phyloP scores from a whole-genome alignment of 2,888 invertebrate species.

The Helicoverpa assulta region DNA sequence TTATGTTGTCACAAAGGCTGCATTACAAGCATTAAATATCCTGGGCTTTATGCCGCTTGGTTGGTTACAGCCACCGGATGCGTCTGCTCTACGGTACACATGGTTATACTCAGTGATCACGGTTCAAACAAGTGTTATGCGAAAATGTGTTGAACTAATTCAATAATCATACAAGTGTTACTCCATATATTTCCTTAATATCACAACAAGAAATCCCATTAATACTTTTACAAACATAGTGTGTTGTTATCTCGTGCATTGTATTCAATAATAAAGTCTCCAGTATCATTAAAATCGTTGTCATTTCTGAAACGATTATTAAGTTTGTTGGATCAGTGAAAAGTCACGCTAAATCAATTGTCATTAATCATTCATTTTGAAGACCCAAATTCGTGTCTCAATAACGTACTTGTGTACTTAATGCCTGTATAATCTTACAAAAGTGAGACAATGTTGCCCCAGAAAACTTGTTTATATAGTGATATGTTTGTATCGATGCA shows the following conservation, averaged over 20 bases:
- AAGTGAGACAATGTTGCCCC: constrained; percentile 55
- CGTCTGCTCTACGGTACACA: constrained; percentile 56
- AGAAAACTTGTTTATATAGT: constrained; percentile 71
- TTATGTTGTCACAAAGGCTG: constrained; percentile 62
- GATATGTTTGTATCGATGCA: constrained; percentile 69
- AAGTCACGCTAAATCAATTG: constrained; percentile 24
- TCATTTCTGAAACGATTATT: constrained; percentile 19
- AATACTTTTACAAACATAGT: constrained; percentile 70
- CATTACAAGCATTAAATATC: constrained; percentile 45
- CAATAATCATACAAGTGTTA: constrained; percentile 60
- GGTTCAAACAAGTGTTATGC: constrained; percentile 58
- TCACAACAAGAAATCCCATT: constrained; percentile 69
- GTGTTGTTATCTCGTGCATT: constrained; percentile 68
- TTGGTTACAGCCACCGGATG: constrained; percentile 68
- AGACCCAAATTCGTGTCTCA: constrained; percentile 4
- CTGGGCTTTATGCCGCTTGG: constrained; percentile 49
- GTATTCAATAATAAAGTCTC: constrained; percentile 66
- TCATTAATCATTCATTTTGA: background rate
- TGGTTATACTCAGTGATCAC: constrained; percentile 56
- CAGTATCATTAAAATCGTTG: constrained; percentile 37
- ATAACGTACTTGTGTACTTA: background rate
- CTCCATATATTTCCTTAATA: constrained; percentile 60
- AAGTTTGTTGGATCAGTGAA: constrained; percentile 23
- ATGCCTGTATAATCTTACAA: background rate
- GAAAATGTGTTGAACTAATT: constrained; percentile 80